A percentile compares a stretch with the other conserved stretches of the same genome.
Conservation (phyloP, 2,888 invertebrate species). For the Drosophila nigritarsus region DNA sequence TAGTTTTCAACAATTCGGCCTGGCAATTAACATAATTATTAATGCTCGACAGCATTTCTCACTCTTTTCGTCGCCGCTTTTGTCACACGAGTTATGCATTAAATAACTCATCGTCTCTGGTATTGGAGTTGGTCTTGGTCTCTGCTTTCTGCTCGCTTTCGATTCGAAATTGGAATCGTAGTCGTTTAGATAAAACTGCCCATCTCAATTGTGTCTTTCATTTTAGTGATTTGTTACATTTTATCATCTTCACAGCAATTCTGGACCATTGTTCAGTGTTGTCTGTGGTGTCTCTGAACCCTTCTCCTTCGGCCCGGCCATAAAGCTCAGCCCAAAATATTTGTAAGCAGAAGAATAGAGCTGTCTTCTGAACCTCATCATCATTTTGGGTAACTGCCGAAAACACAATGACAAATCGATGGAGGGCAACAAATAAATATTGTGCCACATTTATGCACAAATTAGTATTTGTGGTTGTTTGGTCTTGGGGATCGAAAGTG, state of each 20-base stretch:
- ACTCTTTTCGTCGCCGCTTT: conserved; percentile 54
- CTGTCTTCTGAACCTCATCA: conserved; percentile 45
- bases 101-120: conserved; percentile 21
- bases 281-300: conserved; percentile 37
- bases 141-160: conserved; percentile 68
- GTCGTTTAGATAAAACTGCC: conserved; percentile 49
- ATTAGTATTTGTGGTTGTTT: conserved; percentile 38
- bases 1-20: conserved; percentile 51
- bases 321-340: background rate
- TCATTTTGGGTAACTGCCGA: conserved; percentile 41
- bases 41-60: conserved; percentile 68
- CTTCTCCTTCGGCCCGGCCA: conserved; percentile 53
- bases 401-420: conserved; percentile 61
- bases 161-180: conserved; percentile 61
- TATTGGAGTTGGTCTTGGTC: conserved; percentile 10
- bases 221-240: conserved; percentile 57
- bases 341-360: conserved; percentile 16
- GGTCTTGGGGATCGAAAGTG: conserved; percentile 60
- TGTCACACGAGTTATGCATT: conserved; percentile 79
- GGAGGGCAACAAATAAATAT: conserved; percentile 57
- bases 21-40: conserved; percentile 75
- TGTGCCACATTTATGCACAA: conserved; percentile 39
- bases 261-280: conserved; percentile 30
- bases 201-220: conserved; percentile 26
- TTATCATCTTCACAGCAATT: conserved; percentile 52